A percentile compares a stretch with the other conserved stretches of the same genome.
These are phyloP conservation scores for Etia nguti DNA, from an alignment of 2,113 vertebrate genomes.

Conservation along the genomic window DNA sequence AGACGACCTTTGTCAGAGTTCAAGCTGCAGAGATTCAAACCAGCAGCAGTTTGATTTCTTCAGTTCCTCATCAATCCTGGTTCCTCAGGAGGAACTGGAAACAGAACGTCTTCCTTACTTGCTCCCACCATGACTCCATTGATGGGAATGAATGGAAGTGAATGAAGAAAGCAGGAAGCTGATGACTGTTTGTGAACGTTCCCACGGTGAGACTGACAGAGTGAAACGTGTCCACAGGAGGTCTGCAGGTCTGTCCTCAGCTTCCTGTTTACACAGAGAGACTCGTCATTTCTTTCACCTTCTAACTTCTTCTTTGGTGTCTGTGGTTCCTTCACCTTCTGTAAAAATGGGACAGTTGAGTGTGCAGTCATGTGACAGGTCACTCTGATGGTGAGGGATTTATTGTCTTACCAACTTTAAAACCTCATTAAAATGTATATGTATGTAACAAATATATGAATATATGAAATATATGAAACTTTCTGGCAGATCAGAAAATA, in stretches of 20 bases:
- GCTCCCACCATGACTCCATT: neutral
- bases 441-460: neutral
- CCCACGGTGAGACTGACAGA: neutral
- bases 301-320: neutral
- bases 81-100: neutral
- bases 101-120: neutral
- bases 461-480: too few species aligned
- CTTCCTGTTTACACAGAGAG: neutral
- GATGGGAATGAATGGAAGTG: neutral
- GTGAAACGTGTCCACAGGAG: neutral
- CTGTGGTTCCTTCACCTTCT: neutral
- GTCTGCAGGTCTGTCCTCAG: neutral
- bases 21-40: neutral
- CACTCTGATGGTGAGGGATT: neutral
- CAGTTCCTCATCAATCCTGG: neutral
- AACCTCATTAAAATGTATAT: neutral
- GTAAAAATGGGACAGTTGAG: neutral
- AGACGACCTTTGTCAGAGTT: neutral
- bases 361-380: fast-evolving
- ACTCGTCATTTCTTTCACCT: neutral
- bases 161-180: neutral
- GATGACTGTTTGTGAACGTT: neutral
- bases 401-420: neutral
- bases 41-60: neutral
- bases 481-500: too few species aligned